Evolutionary conservation across 2,888 invertebrate species (phyloP).

Genomic region (Heliconius cydno): DNA sequence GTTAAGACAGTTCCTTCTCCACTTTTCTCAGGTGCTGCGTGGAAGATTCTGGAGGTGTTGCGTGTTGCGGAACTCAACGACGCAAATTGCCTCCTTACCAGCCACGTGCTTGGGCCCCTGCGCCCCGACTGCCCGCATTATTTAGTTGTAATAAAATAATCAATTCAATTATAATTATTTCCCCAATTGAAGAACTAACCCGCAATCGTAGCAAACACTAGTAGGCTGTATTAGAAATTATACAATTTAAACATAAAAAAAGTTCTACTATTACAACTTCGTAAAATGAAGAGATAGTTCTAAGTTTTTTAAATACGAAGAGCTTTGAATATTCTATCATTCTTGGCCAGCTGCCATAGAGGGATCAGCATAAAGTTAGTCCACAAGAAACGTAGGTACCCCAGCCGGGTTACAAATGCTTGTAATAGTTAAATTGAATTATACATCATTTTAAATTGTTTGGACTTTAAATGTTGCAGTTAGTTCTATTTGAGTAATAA

Average conservation of each 20-base stretch:
- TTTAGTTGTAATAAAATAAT: too few species aligned
- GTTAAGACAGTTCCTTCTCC: too few species aligned
- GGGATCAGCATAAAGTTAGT: slow-evolving; percentile 24
- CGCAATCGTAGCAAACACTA: too few species aligned
- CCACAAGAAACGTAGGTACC: slow-evolving; percentile 10
- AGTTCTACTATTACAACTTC: background rate
- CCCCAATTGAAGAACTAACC: too few species aligned
- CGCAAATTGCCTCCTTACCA: too few species aligned
- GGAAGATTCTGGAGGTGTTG: too few species aligned
- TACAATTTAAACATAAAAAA: background rate
- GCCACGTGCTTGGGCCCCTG: too few species aligned
- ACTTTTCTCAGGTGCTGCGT: too few species aligned
- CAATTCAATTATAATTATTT: too few species aligned
- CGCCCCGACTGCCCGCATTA: too few species aligned
- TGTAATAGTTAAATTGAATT: slow-evolving; percentile 16
- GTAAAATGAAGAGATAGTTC: background rate
- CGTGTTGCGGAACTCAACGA: too few species aligned
- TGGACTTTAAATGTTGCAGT: background rate
- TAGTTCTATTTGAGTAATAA: background rate
- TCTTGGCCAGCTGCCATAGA: slow-evolving; percentile 27
- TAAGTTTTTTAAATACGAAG: slow-evolving; percentile 18
- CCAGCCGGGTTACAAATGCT: slow-evolving; percentile 1
- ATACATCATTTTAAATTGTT: background rate
- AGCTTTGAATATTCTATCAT: slow-evolving; percentile 30
- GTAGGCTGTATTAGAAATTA: background rate